Evolutionary conservation across 2,888 invertebrate species (phyloP), one percentile per base, ranked within the genome.

Genomic region (Phyllotreta striolata): DNA sequence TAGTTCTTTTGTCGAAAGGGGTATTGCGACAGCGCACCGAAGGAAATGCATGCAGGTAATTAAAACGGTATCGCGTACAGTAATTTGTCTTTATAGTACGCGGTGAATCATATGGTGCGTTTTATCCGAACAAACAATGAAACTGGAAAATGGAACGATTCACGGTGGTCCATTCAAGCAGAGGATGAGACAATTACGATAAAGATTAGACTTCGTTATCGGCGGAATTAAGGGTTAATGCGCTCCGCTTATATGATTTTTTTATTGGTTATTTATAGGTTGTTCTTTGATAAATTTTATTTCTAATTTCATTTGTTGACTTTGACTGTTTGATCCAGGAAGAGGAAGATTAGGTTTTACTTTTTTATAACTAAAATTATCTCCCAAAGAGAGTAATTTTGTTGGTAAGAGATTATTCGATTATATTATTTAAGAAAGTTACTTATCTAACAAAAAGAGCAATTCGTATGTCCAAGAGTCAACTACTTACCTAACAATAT

Each of bases 1-100:
- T 40, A 55, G 55, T 55, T 55, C 49, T 49, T 58, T 58, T 58
- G 57, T 58, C 49, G 47, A 47, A 58, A 58, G 40, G 10, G 13
- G 47, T 58, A 58, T 58, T 38, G 13, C 24, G 56, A 37, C 49
- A 49, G 49, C 35, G 34, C 14, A 24, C 35, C n/a, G 56, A 56
- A 56, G 37, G 56, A 56, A 56, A 56, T 56, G n/a, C 46, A 56
- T 46, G 37, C 10, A 56, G 46, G 57, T 57, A 57, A 57, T 47
- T 47, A 57, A 38, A 57, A 57, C 57, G 46, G 56, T 57, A 57
- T 46, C 38, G 44, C 24, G n/a, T 44, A 44, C 13, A n/a, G 44
- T 56, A 46, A 55, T 46, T 12, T 56, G 14, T 56, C 38, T 56
- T 37, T 44, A 38, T 37, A 9, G 55, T 55, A 12, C 55, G 35